Base-by-base conservation (phyloP, 1,140 invertebrate genomes). In the Pseudomyrmex pallidus region DNA sequence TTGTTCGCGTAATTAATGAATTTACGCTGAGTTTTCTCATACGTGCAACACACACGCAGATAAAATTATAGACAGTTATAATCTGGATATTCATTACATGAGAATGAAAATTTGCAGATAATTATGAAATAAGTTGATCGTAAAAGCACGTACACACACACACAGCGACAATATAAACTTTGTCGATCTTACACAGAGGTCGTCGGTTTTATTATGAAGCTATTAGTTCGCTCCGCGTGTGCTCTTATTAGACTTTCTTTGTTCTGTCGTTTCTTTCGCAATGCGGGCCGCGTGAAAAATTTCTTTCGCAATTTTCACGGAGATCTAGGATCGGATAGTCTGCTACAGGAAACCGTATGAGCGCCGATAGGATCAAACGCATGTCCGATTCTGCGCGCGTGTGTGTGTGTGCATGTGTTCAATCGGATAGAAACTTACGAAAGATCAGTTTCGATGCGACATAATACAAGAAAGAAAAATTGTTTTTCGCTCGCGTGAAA, bases 251-350 rank as follows among this genome's bases (percentile, higher is more conserved):
- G 54, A 80, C 54, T 80, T 59, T 59, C 76, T 80, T 80, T 74
- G 78, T 82, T 82, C 15, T 35, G 72, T n/a, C 44, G n/a, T 80
- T 80, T 80, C 66, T 80, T 80, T 80, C 54, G 54, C 54, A 80
- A 80, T 13, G 20, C 15, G 35, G 64, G 12, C 76, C 44, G 76
- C 22, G 54, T 70, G 59, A 80, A 80, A 78, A 59, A 61, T 61
- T 72, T 52, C 70, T 80, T 72, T 80, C 66, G 66, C 54, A 80
- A 80, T 72, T 68, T 54, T 52, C 63, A 12, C 8, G 56, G 66
- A 80, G 76, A 80, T 80, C 76, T 72, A 80, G 44, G 66, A 72
- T 59, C 66, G 76, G 76, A 80, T 80, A 80, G 22, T 35, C 56
- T n/a, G 15, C 35, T 35, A 20, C 76, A 59, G 56, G 76, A 70